Evolutionary conservation across 2,797 vertebrate genomes (phyloP).

Genomic region (Pteropus rufus): DNA sequence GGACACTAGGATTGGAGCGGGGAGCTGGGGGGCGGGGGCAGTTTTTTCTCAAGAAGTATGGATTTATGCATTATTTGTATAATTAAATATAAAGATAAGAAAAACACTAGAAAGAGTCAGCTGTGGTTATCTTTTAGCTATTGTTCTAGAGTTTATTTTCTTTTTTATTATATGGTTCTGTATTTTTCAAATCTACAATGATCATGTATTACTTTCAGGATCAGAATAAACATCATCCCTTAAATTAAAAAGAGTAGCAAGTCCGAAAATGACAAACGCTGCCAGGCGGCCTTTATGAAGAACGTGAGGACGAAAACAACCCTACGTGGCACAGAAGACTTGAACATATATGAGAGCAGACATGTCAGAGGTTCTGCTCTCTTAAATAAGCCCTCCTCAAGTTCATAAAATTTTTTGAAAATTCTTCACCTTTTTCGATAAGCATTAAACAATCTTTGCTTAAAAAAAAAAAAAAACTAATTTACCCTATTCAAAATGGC

Average conservation of each 20-base stretch:
- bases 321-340: neutral
- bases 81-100: neutral
- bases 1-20: neutral
- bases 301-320: neutral
- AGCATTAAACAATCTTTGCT: constrained; percentile 50
- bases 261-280: neutral
- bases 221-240: neutral
- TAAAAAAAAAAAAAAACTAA: neutral
- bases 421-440: constrained; percentile 42
- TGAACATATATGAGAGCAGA: accelerated
- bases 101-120: neutral
- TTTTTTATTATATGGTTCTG: neutral
- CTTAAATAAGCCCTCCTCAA: neutral
- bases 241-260: neutral
- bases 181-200: neutral
- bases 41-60: neutral
- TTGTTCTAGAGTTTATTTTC: neutral
- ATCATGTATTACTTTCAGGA: neutral
- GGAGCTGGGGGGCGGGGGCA: neutral
- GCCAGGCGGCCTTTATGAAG: neutral
- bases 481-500: constrained; percentile 29
- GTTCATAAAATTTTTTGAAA: neutral
- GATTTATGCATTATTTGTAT: neutral
- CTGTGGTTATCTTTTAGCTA: neutral
- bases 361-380: neutral